Percentiles rank a stretch among this genome's conserved stretches.
These are phyloP conservation scores for Mesoclemmys tuberculata DNA, from an alignment of 2,113 vertebrate species.

Conservation along the genomic window DNA sequence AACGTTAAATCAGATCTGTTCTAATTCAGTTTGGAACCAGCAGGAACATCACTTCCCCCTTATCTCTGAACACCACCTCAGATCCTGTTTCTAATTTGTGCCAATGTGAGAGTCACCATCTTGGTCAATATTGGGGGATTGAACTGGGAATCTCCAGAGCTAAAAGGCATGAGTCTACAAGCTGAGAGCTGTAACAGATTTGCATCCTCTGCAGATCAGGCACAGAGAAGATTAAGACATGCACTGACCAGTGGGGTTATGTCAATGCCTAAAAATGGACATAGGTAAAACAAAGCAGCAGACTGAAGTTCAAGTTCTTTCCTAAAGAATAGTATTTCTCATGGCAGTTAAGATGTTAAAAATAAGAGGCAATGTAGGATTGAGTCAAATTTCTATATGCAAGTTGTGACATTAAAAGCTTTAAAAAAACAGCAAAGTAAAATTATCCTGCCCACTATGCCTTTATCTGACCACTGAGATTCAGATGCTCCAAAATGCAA, in stretches of 20 bases:
- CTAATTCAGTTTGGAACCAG: slow-evolving; percentile 3
- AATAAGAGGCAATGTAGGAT: fast-evolving
- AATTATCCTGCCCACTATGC: background rate
- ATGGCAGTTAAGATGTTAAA: background rate
- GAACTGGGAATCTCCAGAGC: background rate
- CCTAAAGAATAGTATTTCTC: background rate
- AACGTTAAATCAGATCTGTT: fast-evolving
- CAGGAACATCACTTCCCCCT: fast-evolving
- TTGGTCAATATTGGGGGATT: background rate
- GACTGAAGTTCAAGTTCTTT: background rate
- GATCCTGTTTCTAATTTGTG: background rate
- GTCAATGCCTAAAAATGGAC: background rate
- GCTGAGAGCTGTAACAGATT: background rate
- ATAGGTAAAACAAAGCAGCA: background rate
- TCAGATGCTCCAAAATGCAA: background rate
- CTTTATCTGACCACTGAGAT: background rate
- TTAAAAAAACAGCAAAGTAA: background rate
- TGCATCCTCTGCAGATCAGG: fast-evolving
- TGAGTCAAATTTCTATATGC: background rate
- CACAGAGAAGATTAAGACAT: fast-evolving
- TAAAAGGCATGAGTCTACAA: background rate
- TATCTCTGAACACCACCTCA: background rate
- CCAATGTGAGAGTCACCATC: fast-evolving
- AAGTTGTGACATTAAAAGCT: background rate
- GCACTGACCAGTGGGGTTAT: background rate